These are phyloP conservation scores for Chaetorhynchus papuensis DNA, from an alignment of 2,113 vertebrate genomes.

Conservation along the genomic window DNA sequence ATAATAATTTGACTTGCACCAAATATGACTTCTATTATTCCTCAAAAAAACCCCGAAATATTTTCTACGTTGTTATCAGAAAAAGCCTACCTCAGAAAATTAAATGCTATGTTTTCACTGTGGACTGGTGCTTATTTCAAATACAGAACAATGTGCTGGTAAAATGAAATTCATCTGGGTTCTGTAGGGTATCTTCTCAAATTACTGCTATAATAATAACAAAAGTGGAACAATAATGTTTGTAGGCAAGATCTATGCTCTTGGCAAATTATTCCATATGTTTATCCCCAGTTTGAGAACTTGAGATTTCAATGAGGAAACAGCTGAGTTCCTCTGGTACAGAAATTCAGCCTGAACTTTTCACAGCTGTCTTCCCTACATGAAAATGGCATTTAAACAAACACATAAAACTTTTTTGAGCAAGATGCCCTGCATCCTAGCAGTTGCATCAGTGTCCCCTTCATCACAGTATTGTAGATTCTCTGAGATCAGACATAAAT, in stretches of 20 bases:
- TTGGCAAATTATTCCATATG: not conserved
- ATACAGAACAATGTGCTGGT: not conserved
- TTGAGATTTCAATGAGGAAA: not conserved
- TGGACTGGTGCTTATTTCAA: not conserved
- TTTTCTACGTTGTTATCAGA: not conserved
- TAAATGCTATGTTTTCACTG: not conserved
- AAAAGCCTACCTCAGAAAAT: not conserved
- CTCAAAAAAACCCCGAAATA: not conserved
- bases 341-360: not conserved
- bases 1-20: not conserved
- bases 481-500: not conserved
- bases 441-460: not conserved
- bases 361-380: not conserved
- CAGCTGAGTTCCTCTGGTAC: not conserved
- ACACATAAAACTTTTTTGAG: not conserved
- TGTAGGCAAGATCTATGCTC: not conserved
- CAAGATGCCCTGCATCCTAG: not conserved
- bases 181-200: not conserved
- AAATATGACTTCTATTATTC: not conserved
- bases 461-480: not conserved
- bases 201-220: not conserved
- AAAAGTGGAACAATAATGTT: not conserved
- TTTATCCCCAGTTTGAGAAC: not conserved
- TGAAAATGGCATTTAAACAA: not conserved
- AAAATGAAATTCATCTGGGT: not conserved